Evolutionary conservation across 2,113 vertebrate genomes (phyloP), one percentile per base, ranked within the genome.

Genomic region (Symphodus melops): DNA sequence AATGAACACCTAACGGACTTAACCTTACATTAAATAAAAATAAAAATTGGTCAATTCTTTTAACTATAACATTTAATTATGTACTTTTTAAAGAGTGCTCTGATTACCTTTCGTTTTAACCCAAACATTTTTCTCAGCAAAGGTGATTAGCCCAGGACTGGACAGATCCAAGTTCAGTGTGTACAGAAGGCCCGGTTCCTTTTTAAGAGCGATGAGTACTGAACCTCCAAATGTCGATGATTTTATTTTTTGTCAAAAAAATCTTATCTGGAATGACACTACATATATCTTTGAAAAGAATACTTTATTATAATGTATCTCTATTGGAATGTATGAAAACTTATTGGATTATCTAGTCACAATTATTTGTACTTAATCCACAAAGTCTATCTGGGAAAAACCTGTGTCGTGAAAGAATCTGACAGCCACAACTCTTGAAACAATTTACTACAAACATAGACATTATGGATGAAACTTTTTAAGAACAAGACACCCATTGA

Each of bases 261-360:
- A 25, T 25, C 25, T 25, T 25, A 25, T 25, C 25, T 25, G 25
- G 25, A 25, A 25, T 25, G 36, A 36, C 36, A 7, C 23, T 41
- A 9, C 12, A 13, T 60, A 60, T 42, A 11, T 56, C 61, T 56
- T 33, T 55, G 8, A 54, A 60, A 0, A 17, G 8, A 68, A 36
- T 4, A 20, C 28, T 13, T 14, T 61, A 12, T 59, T 73, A 46
- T 1, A 49, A 12, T 11, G 12, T 10, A 56, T 36, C 21, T 53
- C 60, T 28, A 48, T 54, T 12, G 73, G 63, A 85, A 72, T 69
- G 59, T 70, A 59, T 37, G 46, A 57, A 19, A 9, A 48, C 16
- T 17, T 17, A 4, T 16, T 48, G 6, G 16, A 17, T 16, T 16
- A 48, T 13, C 14, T 48, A 17, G 13, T 48, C 13, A 48, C 44